A percentile compares a stretch with the other conserved stretches of the same genome.
These are phyloP conservation scores for Rhinolophus ferrumequinum DNA, from an alignment of 2,113 vertebrate genomes.

Conservation along the genomic window DNA sequence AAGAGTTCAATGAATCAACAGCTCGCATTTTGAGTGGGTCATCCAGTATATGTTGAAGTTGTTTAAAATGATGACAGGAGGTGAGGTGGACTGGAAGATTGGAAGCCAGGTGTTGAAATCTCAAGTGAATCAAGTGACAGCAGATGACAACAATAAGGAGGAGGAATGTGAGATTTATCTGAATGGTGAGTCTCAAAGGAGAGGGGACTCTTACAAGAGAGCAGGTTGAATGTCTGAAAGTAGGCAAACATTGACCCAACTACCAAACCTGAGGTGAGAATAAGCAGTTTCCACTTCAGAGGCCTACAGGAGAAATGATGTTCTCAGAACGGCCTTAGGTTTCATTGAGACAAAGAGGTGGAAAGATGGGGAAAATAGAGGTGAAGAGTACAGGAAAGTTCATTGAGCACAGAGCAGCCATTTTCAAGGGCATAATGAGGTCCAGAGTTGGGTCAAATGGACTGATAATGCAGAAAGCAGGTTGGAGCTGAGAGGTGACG, in stretches of 20 bases:
- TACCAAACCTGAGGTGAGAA: not conserved
- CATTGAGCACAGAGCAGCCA: not conserved
- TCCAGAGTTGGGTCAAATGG: not conserved
- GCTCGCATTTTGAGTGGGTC: not conserved
- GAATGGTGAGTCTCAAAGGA: not conserved
- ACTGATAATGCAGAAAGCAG: not conserved
- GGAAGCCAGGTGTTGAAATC: conserved; percentile 16
- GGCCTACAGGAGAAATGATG: not conserved
- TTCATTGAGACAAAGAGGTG: not conserved
- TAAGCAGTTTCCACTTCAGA: not conserved
- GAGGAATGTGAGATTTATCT: not conserved
- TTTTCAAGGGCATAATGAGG: not conserved
- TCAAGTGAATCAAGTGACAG: not conserved
- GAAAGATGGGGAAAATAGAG: not conserved
- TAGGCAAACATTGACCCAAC: not conserved
- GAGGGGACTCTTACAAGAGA: not conserved
- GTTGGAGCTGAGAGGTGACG: not conserved
- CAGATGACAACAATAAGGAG: not conserved
- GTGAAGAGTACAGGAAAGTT: not conserved
- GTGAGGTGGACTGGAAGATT: not conserved
- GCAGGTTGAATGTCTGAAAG: not conserved
- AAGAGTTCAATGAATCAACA: not conserved
- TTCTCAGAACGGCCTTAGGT: not conserved
- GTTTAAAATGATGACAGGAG: not conserved
- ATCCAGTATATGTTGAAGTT: not conserved